Conservation (phyloP, 1,140 invertebrate genomes). For the Muscidifurax raptorellus region DNA sequence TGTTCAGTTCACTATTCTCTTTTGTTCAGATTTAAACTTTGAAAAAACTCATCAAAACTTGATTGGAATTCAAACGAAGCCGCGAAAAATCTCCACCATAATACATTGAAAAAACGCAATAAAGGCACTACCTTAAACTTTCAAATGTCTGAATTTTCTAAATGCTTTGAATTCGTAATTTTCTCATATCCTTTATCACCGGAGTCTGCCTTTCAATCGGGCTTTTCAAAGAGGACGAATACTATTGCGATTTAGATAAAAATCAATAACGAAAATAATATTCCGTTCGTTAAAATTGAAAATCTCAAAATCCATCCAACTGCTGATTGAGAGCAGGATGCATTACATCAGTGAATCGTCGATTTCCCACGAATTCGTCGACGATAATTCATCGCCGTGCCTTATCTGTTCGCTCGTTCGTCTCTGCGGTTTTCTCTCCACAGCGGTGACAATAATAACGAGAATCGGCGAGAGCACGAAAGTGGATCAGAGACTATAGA, state of each 20-base stretch:
- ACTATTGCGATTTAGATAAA: too few species aligned
- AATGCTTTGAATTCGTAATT: neutral
- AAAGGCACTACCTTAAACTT: neutral
- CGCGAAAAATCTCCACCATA: neutral
- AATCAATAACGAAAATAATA: too few species aligned
- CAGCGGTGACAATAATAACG: neutral
- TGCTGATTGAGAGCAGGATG: too few species aligned
- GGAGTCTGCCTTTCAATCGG: neutral
- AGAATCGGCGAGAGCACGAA: neutral
- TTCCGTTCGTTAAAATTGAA: too few species aligned
- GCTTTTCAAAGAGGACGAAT: neutral
- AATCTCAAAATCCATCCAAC: too few species aligned
- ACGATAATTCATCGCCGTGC: too few species aligned
- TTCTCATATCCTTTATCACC: neutral
- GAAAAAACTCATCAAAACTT: neutral
- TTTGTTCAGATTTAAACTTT: neutral
- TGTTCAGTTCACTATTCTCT: neutral
- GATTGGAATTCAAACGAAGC: constrained; percentile 6
- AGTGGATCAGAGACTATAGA: constrained; percentile 21
- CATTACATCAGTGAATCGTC: too few species aligned
- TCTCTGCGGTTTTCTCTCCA: too few species aligned
- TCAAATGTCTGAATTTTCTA: neutral
- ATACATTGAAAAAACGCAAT: neutral
- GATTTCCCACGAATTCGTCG: too few species aligned
- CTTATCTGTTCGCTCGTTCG: too few species aligned